Evolutionary conservation across 92 coral and sea anemone genomes (phyloP), one percentile per base, ranked within the genome.

Genomic region (Porites rus): DNA sequence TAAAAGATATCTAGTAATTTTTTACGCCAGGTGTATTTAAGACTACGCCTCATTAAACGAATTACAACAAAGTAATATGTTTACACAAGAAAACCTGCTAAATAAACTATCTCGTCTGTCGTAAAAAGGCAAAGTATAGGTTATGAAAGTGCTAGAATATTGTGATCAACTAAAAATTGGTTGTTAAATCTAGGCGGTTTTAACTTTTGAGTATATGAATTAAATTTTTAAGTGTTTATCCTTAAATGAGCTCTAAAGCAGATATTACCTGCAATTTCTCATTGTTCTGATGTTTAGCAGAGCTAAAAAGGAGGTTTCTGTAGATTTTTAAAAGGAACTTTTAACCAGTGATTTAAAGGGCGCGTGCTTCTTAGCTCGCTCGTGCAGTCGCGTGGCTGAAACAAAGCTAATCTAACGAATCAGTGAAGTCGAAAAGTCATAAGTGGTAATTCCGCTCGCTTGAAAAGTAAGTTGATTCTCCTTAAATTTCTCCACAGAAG

Each of bases 391-490:
- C 86, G 86, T 81, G 82, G 65, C 76, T 16, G 68, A 76, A 76
- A 85, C 88, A 77, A 85, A 65, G 76, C 69, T 65, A 53, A 76
- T 85, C 75, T 38, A 9, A 56, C 18, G 71, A 72, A 82, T 71
- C 21, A 8, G 11, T 9, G 7, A 53, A 77, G 84, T 85, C 88
- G 88, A 77, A 76, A 85, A 85, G 88, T 85, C 88, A 85, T 8
- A 31, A 14, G 10, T 66, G 31, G 62, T 17, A 60, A 50, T 59
- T n/a, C 2, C 13, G 69, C 75, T 11, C 60, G 16, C 28, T 72
- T 80, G 13, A 66, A 52, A 56, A 51, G 4, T 24, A 2, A 81
- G 16, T 13, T 3, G 11, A 63, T 83, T 10, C 73, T 43, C 64
- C 6, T 56, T 11, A 20, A 84, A 31, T 22, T 31, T 20, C n/a